Evolutionary conservation across 1,140 invertebrate species (phyloP), one percentile per base, ranked within the genome.

Genomic region (Drosophila takahashii): DNA sequence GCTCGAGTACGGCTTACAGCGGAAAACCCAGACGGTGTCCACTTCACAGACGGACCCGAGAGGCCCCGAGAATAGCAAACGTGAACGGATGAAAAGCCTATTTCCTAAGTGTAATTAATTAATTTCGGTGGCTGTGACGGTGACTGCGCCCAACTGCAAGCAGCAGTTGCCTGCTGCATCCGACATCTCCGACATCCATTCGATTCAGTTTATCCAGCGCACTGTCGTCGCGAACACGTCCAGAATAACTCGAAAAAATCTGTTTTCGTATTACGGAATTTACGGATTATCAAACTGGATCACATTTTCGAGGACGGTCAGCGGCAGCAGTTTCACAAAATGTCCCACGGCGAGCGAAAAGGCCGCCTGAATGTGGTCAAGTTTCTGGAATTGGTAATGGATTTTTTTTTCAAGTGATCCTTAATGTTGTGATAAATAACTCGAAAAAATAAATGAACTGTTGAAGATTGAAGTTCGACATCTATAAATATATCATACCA

Each of bases 41-140:
- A 73, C 62, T 73, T 57, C 69, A 72, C 39, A 34, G 51, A 22
- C 39, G 41, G 29, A 44, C 16, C 15, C n/a, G 44, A 45, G 32
- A 45, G 61, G 54, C 59, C 64, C 50, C 22, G 22, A 22, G 76
- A 59, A n/a, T 10, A 9, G 26, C 9, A 9, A 15, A 29, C 45
- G 45, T 29, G 7, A n/a, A n/a, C 45, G 26, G 47, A 66, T 83
- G 72, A 90, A 89, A 81, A 90, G 81, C 70, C 59, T 90, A 89
- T 85, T 91, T 91, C 89, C 89, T 91, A 81, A 91, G 89, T 91
- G 84, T 91, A 91, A 91, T 91, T 91, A 91, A 91, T 91, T 91
- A 91, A 91, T 91, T 86, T 79, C 48, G 74, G 60, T 41, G 29
- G 59, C 79, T 79, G 67, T 15, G 44, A 10, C 41, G 10, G 22